phyloP scores from a whole-genome alignment of 2,888 invertebrate genomes.

The Entomobrya proxima region DNA sequence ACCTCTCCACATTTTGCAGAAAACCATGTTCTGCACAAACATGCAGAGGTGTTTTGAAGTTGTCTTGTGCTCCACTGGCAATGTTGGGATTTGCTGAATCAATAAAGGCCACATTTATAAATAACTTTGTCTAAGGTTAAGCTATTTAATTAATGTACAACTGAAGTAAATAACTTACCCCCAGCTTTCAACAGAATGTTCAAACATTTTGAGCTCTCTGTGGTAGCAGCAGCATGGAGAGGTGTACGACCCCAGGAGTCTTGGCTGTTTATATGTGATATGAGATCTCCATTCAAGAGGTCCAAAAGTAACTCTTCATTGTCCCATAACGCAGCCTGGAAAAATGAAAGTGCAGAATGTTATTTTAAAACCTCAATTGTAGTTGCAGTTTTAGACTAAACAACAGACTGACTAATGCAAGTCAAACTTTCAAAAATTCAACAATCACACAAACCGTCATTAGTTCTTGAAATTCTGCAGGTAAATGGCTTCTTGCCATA shows the following conservation, averaged over 20 bases:
- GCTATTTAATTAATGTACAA: background rate
- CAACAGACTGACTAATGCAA: too few relatives aligned
- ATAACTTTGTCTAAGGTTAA: background rate
- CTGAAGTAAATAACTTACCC: conserved; percentile 76
- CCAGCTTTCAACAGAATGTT: conserved; percentile 84
- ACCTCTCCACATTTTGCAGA: conserved; percentile 82
- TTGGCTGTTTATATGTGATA: conserved; percentile 83
- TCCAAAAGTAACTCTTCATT: conserved; percentile 91
- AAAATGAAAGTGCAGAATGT: conserved; percentile 56
- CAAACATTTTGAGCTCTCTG: conserved; percentile 87
- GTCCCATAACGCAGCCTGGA: conserved; percentile 90
- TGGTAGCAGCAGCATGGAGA: conserved; percentile 89
- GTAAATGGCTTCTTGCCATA: conserved; percentile 56
- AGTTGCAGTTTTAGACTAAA: background rate
- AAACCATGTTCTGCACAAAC: conserved; percentile 89
- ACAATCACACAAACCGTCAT: conserved; percentile 53
- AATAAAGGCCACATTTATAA: background rate
- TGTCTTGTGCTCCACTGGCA: conserved; percentile 80
- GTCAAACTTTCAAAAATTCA: background rate
- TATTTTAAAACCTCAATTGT: background rate
- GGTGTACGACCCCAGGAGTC: conserved; percentile 87
- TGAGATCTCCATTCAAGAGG: conserved; percentile 84
- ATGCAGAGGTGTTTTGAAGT: conserved; percentile 86
- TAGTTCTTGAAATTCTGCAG: conserved; percentile 50
- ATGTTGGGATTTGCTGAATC: conserved; percentile 83